phyloP scores from a whole-genome alignment of 2,113 vertebrate genomes.

The Podocnemis expansa region DNA sequence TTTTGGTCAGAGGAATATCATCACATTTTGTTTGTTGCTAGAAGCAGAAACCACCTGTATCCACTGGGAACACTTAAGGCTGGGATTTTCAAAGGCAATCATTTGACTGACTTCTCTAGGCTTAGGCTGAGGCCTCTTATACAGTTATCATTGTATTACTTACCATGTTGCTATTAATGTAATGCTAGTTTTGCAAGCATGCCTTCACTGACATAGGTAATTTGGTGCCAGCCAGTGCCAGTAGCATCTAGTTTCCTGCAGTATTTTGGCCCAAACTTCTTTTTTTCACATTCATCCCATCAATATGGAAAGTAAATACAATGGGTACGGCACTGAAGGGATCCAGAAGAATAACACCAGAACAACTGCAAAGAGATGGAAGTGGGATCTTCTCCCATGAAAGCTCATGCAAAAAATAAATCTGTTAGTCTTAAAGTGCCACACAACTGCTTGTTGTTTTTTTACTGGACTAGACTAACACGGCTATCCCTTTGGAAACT shows the following conservation, averaged over 20 bases:
- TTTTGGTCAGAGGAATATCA: neutral
- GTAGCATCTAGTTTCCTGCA: neutral
- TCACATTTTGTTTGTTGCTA: neutral
- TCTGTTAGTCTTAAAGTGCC: too few relatives aligned
- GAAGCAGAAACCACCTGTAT: neutral
- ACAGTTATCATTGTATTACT: neutral
- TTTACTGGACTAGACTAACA: too few relatives aligned
- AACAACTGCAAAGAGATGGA: neutral
- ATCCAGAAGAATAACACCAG: neutral
- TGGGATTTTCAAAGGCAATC: neutral
- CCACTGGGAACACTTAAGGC: accelerated
- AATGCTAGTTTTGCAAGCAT: accelerated
- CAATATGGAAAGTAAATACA: neutral
- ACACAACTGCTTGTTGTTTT: too few relatives aligned
- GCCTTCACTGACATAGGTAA: neutral
- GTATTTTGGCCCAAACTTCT: neutral
- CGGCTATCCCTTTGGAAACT: too few relatives aligned
- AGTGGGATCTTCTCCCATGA: too few relatives aligned
- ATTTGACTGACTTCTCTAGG: neutral
- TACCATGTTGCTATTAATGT: neutral
- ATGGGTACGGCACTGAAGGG: neutral
- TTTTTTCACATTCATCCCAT: neutral
- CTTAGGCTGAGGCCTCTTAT: neutral
- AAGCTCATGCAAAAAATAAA: too few relatives aligned
- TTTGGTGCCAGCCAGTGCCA: neutral